Percentiles rank a stretch among this genome's conserved stretches.
These are phyloP conservation scores for Steinernema hermaphroditum DNA, from an alignment of 2,888 invertebrate genomes.

Conservation along the genomic window DNA sequence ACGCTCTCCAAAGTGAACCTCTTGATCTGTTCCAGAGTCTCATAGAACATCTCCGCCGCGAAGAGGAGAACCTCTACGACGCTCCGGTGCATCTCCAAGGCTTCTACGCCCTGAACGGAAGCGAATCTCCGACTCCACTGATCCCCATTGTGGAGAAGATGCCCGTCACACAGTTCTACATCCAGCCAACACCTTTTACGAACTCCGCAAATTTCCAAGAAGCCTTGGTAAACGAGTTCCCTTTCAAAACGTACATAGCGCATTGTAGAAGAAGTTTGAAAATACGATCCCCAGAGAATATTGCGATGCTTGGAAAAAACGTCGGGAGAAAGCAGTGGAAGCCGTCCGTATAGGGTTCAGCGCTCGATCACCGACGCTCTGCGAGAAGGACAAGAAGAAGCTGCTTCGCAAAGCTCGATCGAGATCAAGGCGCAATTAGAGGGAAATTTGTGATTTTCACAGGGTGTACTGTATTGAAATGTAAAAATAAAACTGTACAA, in stretches of 20 bases:
- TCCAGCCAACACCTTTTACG: constrained; percentile 20
- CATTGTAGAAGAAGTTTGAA: not conserved
- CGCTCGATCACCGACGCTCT: not conserved
- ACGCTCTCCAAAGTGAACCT: not conserved
- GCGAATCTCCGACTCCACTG: not conserved
- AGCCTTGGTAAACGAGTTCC: not conserved
- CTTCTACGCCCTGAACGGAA: not conserved
- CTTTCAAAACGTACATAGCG: too few species aligned
- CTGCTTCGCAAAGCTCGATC: not conserved
- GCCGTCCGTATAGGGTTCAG: not conserved
- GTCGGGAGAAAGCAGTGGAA: not conserved
- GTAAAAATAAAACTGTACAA: too few species aligned
- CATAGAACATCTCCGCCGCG: not conserved
- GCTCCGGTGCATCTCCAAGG: not conserved
- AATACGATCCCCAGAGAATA: not conserved
- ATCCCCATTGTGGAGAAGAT: not conserved
- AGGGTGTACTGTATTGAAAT: not conserved
- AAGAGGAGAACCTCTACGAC: constrained; percentile 22
- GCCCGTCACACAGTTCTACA: not conserved
- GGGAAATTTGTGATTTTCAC: not conserved
- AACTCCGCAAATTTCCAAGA: constrained; percentile 16
- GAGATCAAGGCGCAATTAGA: not conserved
- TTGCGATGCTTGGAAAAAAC: not conserved
- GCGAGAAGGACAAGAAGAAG: constrained; percentile 22
- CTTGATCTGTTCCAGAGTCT: not conserved